A percentile compares a stretch with the other conserved stretches of the same genome.
phyloP scores from a whole-genome alignment of 2,888 invertebrate genomes.

The Pantelozetes paolii region DNA sequence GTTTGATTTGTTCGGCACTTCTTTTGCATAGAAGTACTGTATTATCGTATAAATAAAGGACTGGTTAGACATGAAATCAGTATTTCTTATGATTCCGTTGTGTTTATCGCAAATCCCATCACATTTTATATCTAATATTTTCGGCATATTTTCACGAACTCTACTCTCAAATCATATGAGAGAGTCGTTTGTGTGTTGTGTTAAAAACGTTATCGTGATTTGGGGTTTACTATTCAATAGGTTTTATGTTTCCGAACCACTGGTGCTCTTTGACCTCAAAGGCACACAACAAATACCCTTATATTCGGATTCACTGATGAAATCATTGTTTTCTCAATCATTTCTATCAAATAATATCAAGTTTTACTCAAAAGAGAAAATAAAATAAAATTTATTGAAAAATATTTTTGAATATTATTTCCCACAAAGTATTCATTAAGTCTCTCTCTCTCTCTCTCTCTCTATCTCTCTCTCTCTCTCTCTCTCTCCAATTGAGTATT shows the following conservation, averaged over 20 bases:
- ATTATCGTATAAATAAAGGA: slow-evolving; percentile 21
- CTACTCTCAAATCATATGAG: not conserved
- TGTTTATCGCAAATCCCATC: not conserved
- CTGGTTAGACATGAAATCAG: slow-evolving; percentile 24
- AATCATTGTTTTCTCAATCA: slow-evolving; percentile 17
- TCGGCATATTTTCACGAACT: slow-evolving; percentile 20
- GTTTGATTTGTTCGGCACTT: slow-evolving; percentile 28
- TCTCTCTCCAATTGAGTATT: no score
- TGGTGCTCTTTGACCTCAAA: slow-evolving; percentile 33
- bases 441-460: no score
- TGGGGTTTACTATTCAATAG: slow-evolving; percentile 25
- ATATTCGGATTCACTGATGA: slow-evolving; percentile 9
- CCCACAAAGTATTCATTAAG: no score
- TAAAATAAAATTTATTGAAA: no score
- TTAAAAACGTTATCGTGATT: slow-evolving; percentile 36
- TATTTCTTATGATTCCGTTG: not conserved
- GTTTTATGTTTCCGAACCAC: slow-evolving; percentile 35
- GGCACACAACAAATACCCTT: not conserved
- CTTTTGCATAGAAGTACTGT: slow-evolving; percentile 5
- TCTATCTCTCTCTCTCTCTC: no score
- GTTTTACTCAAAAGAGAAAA: no score
- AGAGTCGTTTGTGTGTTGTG: slow-evolving; percentile 20
- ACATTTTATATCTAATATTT: slow-evolving; percentile 25
- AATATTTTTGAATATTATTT: no score
- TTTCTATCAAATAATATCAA: no score